Evolutionary conservation across 1,140 invertebrate species (phyloP), one percentile per base, ranked within the genome.

Genomic region (Pygmarrhopalites habei): DNA sequence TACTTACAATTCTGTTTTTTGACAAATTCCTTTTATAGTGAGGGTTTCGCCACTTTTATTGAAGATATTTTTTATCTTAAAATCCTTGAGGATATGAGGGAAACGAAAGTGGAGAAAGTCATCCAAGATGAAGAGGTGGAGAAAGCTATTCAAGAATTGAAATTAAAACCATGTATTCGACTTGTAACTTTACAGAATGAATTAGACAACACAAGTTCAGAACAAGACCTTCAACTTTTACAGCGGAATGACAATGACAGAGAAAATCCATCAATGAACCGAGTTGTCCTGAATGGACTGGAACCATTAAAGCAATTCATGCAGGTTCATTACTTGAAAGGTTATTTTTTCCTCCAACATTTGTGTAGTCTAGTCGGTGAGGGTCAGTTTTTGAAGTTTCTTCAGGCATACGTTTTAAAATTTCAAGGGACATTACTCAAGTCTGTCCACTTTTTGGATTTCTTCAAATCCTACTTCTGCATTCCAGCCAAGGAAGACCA

Each of bases 281-380:
- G 15, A 12, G 51, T 17, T n/a, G 19, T 29, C 19, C 2, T 59
- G 14, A 15, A 81, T 76, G 79, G 78, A n/a, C 72, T 77, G 58
- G 77, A 78, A 60, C 72, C 75, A 2, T 71, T 76, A 17, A 79
- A 79, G 68, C 67, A 70, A 43, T 78, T 79, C 57, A 73, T 75
- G 41, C 78, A 80, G 66, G 76, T 79, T 32, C 79, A 80, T 68
- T 77, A 77, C 55, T 64, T 76, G 14, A 77, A 77, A 61, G 79
- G 79, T 28, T 79, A 77, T 66, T 79, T 80, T 59, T 72, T 79
- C 1, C 68, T 80, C 2, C 62, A 71, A 43, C 67, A 73, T 60
- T 47, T 79, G 32, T 70, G 72, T 32, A 26, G 68, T 7, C 46
- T 72, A n/a, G 72, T 76, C 49, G 76, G 75, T 4, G 35, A 65